Conservation (phyloP, 2,888 invertebrate genomes). For the Tupiocoris notatus region DNA sequence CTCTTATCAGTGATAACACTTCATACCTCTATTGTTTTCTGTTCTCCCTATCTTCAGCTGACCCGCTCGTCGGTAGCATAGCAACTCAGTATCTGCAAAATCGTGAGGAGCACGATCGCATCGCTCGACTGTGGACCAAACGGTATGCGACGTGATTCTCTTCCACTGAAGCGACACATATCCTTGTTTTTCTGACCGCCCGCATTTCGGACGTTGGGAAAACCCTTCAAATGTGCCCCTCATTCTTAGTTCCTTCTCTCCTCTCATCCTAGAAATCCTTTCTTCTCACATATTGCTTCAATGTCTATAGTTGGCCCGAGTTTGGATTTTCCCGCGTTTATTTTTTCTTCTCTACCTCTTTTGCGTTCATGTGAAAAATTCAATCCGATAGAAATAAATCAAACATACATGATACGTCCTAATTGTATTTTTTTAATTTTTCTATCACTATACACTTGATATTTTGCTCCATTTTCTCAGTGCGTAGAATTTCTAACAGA, state of each 20-base stretch:
- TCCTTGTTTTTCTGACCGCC: conserved; percentile 7
- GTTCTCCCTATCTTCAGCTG: conserved; percentile 64
- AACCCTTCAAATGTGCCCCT: conserved; percentile 3
- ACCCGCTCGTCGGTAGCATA: conserved; percentile 96
- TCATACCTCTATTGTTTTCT: background rate
- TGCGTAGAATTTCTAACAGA: background rate
- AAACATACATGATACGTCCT: background rate
- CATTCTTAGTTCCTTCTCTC: conserved; percentile 31
- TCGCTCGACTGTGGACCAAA: conserved; percentile 98
- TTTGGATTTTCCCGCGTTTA: conserved; percentile 2
- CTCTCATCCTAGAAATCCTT: background rate
- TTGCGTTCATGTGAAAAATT: background rate
- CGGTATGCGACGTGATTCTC: conserved; percentile 86
- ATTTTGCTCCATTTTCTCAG: too few relatives aligned
- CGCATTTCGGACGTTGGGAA: conserved; percentile 17
- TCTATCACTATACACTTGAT: background rate
- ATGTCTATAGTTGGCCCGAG: background rate
- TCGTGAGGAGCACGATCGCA: conserved; percentile 95
- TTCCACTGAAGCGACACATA: conserved; percentile 13
- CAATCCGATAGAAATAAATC: background rate
- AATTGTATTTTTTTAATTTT: background rate
- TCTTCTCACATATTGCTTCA: background rate
- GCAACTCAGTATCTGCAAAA: conserved; percentile 97
- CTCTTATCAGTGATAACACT: background rate
- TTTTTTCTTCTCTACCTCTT: conserved; percentile 12